Evolutionary conservation across 2,888 invertebrate species (phyloP).

Genomic region (Tanypteryx hageni): DNA sequence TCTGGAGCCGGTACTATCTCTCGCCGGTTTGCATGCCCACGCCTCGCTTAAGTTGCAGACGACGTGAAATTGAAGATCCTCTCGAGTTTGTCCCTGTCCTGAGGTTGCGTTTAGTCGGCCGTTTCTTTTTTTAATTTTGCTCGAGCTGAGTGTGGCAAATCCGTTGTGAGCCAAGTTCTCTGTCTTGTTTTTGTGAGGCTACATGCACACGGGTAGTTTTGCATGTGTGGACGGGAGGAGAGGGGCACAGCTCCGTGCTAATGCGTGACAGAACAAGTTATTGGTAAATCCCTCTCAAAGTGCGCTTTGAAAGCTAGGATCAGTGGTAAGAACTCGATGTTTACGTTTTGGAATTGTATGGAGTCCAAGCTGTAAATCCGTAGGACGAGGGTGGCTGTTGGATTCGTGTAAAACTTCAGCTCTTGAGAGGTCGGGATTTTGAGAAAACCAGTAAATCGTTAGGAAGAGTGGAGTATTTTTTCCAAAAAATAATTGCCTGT

Average conservation of each 20-base stretch:
- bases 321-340: no score
- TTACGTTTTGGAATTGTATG: no score
- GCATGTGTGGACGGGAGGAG: not conserved
- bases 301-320: no score
- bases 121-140: not conserved
- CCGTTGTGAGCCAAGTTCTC: not conserved
- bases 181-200: not conserved
- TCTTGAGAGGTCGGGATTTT: no score
- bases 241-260: not conserved
- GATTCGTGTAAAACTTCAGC: no score
- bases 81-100: conserved; percentile 39
- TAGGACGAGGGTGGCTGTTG: no score
- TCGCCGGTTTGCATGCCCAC: conserved; percentile 23
- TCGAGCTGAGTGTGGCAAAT: not conserved
- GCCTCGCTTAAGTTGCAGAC: conserved; percentile 22
- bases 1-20: conserved; percentile 26
- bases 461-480: no score
- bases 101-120: conserved; percentile 39
- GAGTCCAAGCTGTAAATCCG: no score
- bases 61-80: conserved; percentile 43
- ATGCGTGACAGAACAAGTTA: not conserved
- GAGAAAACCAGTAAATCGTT: no score
- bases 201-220: not conserved
- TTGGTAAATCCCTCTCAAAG: not conserved
- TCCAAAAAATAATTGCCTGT: no score